Percentiles rank a stretch among this genome's conserved stretches.
Conservation (phyloP, 2,797 vertebrate genomes). For the Gastrophryne carolinensis region DNA sequence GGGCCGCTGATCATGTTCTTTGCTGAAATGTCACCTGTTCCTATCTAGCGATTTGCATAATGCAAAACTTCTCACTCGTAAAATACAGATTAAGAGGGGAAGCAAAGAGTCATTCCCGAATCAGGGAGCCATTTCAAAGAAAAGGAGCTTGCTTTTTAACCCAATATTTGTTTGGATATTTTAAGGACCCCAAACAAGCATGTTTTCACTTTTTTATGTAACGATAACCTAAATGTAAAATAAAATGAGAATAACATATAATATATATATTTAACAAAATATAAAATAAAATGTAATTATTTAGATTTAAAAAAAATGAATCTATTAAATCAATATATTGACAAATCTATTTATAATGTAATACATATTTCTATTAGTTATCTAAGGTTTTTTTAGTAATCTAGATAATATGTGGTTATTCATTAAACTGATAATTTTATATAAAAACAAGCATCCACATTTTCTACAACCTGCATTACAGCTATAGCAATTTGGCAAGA, state of each 20-base stretch:
- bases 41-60: slow-evolving; percentile 99
- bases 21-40: slow-evolving; percentile 99
- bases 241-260: neutral
- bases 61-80: slow-evolving; percentile 99
- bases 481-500: too few species aligned
- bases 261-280: neutral
- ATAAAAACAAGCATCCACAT: too few species aligned
- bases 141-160: slow-evolving; percentile 81
- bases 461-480: too few species aligned
- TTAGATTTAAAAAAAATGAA: too few species aligned
- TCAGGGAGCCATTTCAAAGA: slow-evolving; percentile 90
- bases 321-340: too few species aligned
- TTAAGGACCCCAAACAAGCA: neutral
- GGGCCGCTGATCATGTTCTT: slow-evolving; percentile 87
- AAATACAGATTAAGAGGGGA: slow-evolving; percentile 99
- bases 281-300: neutral
- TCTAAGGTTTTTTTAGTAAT: too few species aligned
- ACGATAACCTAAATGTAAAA: neutral
- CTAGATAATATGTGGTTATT: too few species aligned
- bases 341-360: too few species aligned
- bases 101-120: slow-evolving; percentile 88
- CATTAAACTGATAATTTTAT: too few species aligned
- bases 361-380: too few species aligned
- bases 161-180: slow-evolving; percentile 64
- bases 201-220: neutral